phyloP scores from a whole-genome alignment of 1,140 invertebrate genomes.

The Anastrepha obliqua region DNA sequence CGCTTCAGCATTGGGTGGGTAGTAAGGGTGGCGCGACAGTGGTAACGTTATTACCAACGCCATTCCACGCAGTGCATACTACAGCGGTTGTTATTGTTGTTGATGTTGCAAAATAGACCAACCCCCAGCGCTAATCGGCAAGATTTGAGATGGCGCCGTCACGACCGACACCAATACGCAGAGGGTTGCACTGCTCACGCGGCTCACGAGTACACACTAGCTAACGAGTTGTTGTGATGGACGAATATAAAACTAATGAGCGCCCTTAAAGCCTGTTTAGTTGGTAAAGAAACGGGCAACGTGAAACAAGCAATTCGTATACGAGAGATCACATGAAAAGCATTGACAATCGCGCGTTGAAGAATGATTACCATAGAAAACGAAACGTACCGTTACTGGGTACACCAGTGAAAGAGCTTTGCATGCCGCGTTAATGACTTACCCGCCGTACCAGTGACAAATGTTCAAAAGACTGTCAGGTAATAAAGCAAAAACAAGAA shows the following conservation, averaged over 20 bases:
- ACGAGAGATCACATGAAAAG: conserved; percentile 13
- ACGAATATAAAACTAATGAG: conserved; percentile 69
- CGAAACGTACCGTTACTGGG: neutral
- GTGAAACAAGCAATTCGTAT: conserved; percentile 59
- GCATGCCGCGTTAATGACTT: neutral
- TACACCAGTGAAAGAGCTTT: neutral
- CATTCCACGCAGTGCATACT: neutral
- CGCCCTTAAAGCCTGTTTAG: conserved; percentile 68
- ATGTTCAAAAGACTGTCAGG: conserved; percentile 10
- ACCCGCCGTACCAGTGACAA: neutral
- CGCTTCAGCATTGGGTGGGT: conserved; percentile 9
- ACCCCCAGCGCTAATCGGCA: conserved; percentile 50
- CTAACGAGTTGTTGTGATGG: conserved; percentile 2
- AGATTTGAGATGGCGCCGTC: conserved; percentile 73
- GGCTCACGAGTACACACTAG: conserved; percentile 60
- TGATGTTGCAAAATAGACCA: conserved; percentile 45
- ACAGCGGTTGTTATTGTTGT: neutral
- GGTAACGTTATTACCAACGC: neutral
- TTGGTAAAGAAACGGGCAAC: conserved; percentile 71
- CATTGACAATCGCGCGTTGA: neutral
- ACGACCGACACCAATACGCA: conserved; percentile 72
- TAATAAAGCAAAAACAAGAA: conserved; percentile 43
- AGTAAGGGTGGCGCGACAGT: conserved; percentile 11
- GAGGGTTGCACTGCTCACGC: conserved; percentile 68
- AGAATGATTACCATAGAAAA: neutral